phyloP scores from a whole-genome alignment of 2,888 invertebrate genomes.

The Cremastobaeus sp. region DNA sequence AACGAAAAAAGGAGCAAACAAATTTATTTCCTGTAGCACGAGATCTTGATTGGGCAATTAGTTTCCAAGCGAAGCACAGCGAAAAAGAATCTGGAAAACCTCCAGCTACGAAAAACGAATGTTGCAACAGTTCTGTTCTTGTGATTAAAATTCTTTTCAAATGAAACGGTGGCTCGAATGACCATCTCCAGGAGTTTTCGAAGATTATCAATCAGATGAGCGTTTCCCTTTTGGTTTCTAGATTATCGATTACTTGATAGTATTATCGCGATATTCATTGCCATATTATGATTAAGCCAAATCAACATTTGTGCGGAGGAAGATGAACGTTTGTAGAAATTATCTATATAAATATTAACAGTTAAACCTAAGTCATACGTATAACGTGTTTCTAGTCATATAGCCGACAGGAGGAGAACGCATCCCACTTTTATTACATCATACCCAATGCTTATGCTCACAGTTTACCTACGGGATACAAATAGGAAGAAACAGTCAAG shows the following conservation, averaged over 20 bases:
- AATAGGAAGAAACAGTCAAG: not conserved
- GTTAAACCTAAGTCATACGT: constrained; percentile 72
- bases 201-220: too few relatives aligned
- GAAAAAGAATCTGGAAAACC: too few relatives aligned
- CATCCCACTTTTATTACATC: constrained; percentile 54
- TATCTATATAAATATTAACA: constrained; percentile 61
- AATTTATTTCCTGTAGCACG: constrained; percentile 18
- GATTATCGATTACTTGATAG: constrained; percentile 42
- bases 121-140: too few relatives aligned
- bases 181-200: too few relatives aligned
- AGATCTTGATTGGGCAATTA: not conserved
- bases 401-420: constrained; percentile 61
- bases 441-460: constrained; percentile 43
- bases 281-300: constrained; percentile 58
- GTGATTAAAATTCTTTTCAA: too few relatives aligned
- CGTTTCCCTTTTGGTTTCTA: too few relatives aligned
- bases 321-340: constrained; percentile 57
- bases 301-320: constrained; percentile 41
- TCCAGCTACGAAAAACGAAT: too few relatives aligned
- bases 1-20: too few relatives aligned
- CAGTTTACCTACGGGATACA: constrained; percentile 25
- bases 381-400: constrained; percentile 77
- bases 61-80: too few relatives aligned
- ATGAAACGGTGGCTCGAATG: too few relatives aligned
- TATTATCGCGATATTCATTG: constrained; percentile 55